Evolutionary conservation across 2,797 vertebrate species (phyloP).

Genomic region (Clarias platycephalus): DNA sequence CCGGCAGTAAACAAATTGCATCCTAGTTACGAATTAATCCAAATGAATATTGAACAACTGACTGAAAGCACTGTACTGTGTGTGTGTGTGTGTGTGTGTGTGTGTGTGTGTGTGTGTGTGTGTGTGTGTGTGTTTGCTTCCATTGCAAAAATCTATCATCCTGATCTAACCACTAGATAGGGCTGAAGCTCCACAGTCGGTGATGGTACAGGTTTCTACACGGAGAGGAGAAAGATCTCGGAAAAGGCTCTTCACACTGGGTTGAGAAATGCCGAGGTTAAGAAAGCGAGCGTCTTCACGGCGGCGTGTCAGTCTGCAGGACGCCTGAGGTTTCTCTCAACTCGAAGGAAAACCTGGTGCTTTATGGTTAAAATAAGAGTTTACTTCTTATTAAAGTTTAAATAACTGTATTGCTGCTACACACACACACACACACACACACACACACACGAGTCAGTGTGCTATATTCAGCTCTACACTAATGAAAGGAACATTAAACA

Average conservation of each 20-base stretch:
- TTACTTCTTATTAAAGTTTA: not conserved
- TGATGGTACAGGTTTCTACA: not conserved
- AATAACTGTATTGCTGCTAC: not conserved
- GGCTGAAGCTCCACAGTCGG: constrained; percentile 2
- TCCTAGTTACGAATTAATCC: too few species aligned
- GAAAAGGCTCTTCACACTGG: constrained; percentile 1
- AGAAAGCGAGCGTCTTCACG: not conserved
- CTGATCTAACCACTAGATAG: constrained; percentile 41
- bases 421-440: too few species aligned
- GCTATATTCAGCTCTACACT: not conserved
- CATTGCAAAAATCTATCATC: not conserved
- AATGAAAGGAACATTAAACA: constrained; percentile 36
- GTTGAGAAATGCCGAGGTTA: constrained; percentile 10
- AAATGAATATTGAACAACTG: too few species aligned
- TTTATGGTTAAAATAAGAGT: not conserved
- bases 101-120: too few species aligned
- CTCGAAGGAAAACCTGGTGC: not conserved
- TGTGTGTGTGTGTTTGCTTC: too few species aligned
- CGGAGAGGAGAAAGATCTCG: not conserved
- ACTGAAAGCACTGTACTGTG: too few species aligned
- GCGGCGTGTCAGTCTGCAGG: not conserved
- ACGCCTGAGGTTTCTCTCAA: constrained; percentile 2
- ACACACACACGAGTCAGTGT: not conserved
- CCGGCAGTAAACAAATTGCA: too few species aligned
- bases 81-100: too few species aligned